Evolutionary conservation across 2,888 invertebrate species (phyloP).

Genomic region (Synanthedon tipuliformis): DNA sequence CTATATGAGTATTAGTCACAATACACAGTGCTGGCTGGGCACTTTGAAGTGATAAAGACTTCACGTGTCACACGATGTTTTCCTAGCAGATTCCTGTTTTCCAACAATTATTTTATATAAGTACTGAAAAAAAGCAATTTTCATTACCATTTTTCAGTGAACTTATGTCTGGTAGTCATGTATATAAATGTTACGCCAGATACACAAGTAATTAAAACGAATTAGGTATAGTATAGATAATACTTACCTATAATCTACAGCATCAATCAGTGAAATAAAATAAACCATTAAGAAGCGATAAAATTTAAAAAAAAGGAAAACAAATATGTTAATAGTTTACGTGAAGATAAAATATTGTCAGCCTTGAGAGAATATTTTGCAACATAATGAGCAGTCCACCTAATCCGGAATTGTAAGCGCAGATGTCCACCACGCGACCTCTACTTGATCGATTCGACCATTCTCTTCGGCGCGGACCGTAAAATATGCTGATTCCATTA

Average conservation of each 20-base stretch:
- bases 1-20: too few species aligned
- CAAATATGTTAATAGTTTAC: neutral
- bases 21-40: too few species aligned
- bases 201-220: neutral
- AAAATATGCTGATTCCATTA: conserved; percentile 46
- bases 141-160: too few species aligned
- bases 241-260: neutral
- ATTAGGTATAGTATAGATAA: neutral
- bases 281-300: neutral
- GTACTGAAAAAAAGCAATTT: too few species aligned
- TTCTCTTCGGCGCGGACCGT: conserved; percentile 3
- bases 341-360: conserved; percentile 9
- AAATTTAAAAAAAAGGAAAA: neutral
- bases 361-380: conserved; percentile 44
- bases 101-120: too few species aligned
- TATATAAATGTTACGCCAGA: too few species aligned
- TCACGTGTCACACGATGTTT: too few species aligned
- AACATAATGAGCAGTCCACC: conserved; percentile 25
- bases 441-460: conserved; percentile 33
- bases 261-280: neutral
- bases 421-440: conserved; percentile 45
- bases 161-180: too few species aligned
- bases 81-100: too few species aligned
- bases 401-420: conserved; percentile 39
- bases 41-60: too few species aligned